Conservation (phyloP, 2,797 vertebrate species). For the Rhincodon typus region DNA sequence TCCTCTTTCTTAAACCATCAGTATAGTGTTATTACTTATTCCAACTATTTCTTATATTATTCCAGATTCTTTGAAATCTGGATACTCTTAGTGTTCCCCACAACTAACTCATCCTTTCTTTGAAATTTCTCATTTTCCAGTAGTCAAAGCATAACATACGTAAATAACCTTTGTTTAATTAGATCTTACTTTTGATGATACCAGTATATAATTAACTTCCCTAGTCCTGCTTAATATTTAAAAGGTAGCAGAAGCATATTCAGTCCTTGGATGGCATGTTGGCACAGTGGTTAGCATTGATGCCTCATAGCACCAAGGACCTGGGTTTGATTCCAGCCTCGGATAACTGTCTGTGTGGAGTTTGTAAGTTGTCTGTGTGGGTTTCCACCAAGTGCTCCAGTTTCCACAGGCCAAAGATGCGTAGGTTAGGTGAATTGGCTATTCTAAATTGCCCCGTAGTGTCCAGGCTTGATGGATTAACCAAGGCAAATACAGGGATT, state of each 20-base stretch:
- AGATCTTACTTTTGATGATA: neutral
- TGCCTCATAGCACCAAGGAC: no score
- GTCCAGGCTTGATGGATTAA: no score
- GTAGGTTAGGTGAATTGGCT: no score
- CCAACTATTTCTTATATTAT: neutral
- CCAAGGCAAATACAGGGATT: no score
- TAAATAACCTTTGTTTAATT: neutral
- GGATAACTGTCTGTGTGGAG: no score
- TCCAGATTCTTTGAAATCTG: neutral
- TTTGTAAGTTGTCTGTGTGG: no score
- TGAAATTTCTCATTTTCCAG: neutral
- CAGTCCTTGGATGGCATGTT: neutral
- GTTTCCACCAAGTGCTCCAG: no score
- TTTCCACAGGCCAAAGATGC: no score
- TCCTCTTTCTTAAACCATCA: neutral
- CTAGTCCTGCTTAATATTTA: neutral
- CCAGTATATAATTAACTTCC: neutral
- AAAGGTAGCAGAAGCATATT: neutral
- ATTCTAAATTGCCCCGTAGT: no score
- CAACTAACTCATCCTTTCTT: neutral
- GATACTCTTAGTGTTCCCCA: neutral
- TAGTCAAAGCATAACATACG: neutral
- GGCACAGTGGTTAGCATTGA: no score
- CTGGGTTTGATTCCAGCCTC: no score
- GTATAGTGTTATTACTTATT: neutral